A percentile compares a stretch with the other conserved stretches of the same genome.
Conservation (phyloP, 2,888 invertebrate species). For the Odontothrips loti region DNA sequence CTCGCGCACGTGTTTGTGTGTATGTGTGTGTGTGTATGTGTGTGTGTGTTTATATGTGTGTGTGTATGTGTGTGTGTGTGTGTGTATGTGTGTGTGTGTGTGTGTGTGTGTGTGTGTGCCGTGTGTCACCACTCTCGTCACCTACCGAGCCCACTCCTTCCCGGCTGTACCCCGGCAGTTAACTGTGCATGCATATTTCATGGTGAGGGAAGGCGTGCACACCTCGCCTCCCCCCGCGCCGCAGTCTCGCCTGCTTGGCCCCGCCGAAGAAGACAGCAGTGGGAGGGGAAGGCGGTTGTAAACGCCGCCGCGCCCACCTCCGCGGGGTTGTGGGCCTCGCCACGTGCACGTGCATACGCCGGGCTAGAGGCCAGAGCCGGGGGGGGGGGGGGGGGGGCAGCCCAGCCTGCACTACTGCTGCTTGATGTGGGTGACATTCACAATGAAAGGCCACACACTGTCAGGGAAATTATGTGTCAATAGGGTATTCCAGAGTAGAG, state of each 20-base stretch:
- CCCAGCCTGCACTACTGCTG: too few relatives aligned
- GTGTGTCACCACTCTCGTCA: neutral
- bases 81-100: neutral
- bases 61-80: neutral
- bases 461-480: too few relatives aligned
- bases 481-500: too few relatives aligned
- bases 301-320: neutral
- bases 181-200: constrained; percentile 17
- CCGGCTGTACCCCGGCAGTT: neutral
- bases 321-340: neutral
- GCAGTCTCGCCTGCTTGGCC: neutral
- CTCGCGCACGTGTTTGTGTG: neutral
- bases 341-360: too few relatives aligned
- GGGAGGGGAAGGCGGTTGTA: neutral
- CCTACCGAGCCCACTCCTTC: neutral
- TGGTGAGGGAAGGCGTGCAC: neutral
- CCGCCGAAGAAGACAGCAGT: neutral
- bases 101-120: neutral
- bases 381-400: neutral
- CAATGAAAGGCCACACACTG: too few relatives aligned
- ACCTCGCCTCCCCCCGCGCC: neutral
- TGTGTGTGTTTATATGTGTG: neutral
- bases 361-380: neutral
- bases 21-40: neutral
- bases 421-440: too few relatives aligned